These are phyloP conservation scores for Mercenaria mercenaria DNA, from an alignment of 1,140 invertebrate genomes.

Conservation along the genomic window DNA sequence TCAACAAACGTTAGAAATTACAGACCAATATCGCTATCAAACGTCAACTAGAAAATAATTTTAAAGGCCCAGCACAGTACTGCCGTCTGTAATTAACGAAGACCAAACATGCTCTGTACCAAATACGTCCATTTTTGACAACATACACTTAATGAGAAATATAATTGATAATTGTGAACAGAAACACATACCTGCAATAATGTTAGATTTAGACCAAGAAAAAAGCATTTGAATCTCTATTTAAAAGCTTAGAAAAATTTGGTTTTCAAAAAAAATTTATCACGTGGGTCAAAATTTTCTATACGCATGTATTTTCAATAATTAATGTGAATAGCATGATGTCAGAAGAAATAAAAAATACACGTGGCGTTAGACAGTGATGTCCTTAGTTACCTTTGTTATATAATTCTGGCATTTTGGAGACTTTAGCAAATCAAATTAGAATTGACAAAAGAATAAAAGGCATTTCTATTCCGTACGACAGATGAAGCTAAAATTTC, in stretches of 20 bases:
- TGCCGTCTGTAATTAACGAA: background rate
- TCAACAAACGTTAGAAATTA: constrained; percentile 62
- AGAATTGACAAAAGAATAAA: constrained; percentile 11
- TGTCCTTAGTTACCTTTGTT: constrained; percentile 24
- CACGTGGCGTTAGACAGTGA: background rate
- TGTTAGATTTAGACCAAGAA: constrained; percentile 63
- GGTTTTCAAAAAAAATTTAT: constrained; percentile 18
- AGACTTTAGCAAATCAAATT: background rate
- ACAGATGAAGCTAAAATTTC: constrained; percentile 60
- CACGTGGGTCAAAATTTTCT: constrained; percentile 69
- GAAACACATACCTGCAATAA: constrained; percentile 47
- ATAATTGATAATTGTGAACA: constrained; percentile 66
- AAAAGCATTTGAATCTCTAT: constrained; percentile 37
- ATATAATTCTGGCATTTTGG: constrained; percentile 11
- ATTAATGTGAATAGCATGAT: constrained; percentile 23
- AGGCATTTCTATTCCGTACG: constrained; percentile 51
- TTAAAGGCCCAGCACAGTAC: constrained; percentile 64
- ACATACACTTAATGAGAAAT: constrained; percentile 64
- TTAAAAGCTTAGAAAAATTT: constrained; percentile 8
- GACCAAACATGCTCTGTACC: constrained; percentile 24
- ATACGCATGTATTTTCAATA: constrained; percentile 58
- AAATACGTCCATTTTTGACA: constrained; percentile 71
- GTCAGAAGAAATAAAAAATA: background rate
- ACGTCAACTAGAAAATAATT: constrained; percentile 54
- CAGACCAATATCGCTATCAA: constrained; percentile 24